A percentile compares a stretch with the other conserved stretches of the same genome.
Conservation (phyloP, 2,888 invertebrate species). For the Spatulosminthurus flaviceps region DNA sequence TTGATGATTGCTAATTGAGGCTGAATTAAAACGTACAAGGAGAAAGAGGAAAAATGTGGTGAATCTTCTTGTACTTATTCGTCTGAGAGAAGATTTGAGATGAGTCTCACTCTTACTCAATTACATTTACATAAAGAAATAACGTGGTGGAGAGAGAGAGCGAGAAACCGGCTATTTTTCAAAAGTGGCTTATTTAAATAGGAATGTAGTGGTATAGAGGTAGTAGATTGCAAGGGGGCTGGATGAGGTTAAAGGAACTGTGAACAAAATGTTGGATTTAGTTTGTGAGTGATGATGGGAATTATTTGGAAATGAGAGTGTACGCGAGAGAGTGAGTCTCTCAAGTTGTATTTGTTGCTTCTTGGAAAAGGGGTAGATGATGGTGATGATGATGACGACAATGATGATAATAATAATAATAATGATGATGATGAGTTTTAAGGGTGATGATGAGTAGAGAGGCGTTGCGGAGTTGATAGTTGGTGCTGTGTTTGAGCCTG, state of each 20-base stretch:
- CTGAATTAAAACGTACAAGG: neutral
- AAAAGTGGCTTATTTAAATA: too few relatives aligned
- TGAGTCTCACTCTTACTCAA: too few relatives aligned
- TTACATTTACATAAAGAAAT: neutral
- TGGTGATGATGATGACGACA: neutral
- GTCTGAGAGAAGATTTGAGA: too few relatives aligned
- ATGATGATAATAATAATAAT: slow-evolving; percentile 13
- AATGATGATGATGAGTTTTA: slow-evolving; percentile 10
- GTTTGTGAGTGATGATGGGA: slow-evolving; percentile 3
- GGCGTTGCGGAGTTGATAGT: neutral
- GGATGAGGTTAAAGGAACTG: too few relatives aligned
- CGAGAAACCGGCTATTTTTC: too few relatives aligned
- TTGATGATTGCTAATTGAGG: neutral
- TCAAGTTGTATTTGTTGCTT: too few relatives aligned
- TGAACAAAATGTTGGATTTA: neutral
- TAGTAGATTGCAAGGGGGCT: too few relatives aligned
- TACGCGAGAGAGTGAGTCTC: too few relatives aligned
- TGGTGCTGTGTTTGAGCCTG: neutral
- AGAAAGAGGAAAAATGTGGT: neutral
- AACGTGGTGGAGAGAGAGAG: neutral
- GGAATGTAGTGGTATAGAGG: too few relatives aligned
- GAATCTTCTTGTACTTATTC: neutral
- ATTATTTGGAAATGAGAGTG: neutral
- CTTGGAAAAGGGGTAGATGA: neutral
- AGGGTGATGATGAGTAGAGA: slow-evolving; percentile 20